These are phyloP conservation scores for Xanthia togata DNA, from an alignment of 2,888 invertebrate genomes.

Conservation along the genomic window DNA sequence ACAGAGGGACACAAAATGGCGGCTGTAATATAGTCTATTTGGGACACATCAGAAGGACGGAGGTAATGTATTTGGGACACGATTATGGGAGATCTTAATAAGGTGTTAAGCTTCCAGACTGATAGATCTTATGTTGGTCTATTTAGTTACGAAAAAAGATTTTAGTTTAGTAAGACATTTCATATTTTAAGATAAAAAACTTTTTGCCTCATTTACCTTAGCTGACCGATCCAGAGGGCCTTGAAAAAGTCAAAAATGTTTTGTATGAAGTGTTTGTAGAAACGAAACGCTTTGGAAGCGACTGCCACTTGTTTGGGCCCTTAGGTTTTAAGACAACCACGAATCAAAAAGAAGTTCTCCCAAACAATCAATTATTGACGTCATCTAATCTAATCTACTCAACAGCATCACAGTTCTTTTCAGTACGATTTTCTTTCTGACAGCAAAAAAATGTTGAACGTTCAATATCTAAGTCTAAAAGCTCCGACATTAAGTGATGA, in stretches of 20 bases:
- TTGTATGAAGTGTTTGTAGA: not conserved
- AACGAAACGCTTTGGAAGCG: not conserved
- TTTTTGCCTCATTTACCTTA: not conserved
- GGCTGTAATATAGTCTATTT: slow-evolving; percentile 19
- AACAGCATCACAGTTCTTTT: slow-evolving; percentile 3
- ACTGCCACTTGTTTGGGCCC: not conserved
- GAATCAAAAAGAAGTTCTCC: not conserved
- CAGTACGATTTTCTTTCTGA: slow-evolving; percentile 22
- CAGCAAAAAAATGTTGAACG: slow-evolving; percentile 46
- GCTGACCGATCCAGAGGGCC: not conserved
- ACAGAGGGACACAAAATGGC: slow-evolving; percentile 36
- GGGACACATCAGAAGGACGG: slow-evolving; percentile 9
- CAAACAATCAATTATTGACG: slow-evolving; percentile 10
- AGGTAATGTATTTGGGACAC: slow-evolving; percentile 49
- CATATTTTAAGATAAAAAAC: too few relatives aligned
- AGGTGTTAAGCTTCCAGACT: slow-evolving; percentile 29
- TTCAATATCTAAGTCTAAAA: slow-evolving; percentile 42
- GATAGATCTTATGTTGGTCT: not conserved
- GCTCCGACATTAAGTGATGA: slow-evolving; percentile 57
- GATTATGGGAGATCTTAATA: slow-evolving; percentile 19
- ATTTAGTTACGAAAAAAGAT: not conserved
- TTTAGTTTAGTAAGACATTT: not conserved
- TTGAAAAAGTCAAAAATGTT: not conserved
- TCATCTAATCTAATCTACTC: slow-evolving; percentile 15
- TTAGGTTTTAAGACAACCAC: not conserved